These are phyloP conservation scores for Albula goreensis DNA, from an alignment of 2,113 vertebrate species.

Conservation along the genomic window DNA sequence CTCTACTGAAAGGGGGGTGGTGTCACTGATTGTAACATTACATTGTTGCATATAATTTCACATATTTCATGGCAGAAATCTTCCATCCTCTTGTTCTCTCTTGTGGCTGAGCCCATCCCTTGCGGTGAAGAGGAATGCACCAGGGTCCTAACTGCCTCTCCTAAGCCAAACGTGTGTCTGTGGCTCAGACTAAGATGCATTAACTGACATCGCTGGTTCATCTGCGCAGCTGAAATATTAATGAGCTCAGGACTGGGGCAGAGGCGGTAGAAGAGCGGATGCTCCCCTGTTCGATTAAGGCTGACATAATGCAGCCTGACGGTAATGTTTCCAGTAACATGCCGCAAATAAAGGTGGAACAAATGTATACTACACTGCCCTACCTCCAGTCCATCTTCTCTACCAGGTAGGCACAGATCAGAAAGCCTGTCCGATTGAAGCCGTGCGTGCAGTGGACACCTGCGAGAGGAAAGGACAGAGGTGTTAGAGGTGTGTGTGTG, in stretches of 20 bases:
- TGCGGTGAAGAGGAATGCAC: not conserved
- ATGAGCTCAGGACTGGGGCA: not conserved
- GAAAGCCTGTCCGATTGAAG: constrained; percentile 96
- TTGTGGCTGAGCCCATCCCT: not conserved
- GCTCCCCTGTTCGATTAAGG: not conserved
- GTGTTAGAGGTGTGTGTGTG: not conserved
- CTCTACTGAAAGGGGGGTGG: not conserved
- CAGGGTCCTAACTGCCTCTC: not conserved
- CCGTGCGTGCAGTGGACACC: constrained; percentile 98
- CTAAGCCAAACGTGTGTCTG: not conserved
- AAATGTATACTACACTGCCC: not conserved
- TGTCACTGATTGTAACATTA: too few relatives aligned
- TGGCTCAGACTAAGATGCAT: not conserved
- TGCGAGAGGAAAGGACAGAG: constrained; percentile 51
- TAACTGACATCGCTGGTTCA: not conserved
- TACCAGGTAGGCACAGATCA: constrained; percentile 96
- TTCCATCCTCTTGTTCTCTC: not conserved
- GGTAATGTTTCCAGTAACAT: not conserved
- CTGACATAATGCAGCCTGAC: not conserved
- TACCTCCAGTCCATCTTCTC: constrained; percentile 99
- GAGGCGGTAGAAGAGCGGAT: not conserved
- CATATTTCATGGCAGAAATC: not conserved
- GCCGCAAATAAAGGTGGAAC: not conserved
- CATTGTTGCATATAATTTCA: too few relatives aligned
- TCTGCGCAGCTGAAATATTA: not conserved